Base-by-base conservation (phyloP, 2,888 invertebrate genomes). In the Euzophera pinguis region DNA sequence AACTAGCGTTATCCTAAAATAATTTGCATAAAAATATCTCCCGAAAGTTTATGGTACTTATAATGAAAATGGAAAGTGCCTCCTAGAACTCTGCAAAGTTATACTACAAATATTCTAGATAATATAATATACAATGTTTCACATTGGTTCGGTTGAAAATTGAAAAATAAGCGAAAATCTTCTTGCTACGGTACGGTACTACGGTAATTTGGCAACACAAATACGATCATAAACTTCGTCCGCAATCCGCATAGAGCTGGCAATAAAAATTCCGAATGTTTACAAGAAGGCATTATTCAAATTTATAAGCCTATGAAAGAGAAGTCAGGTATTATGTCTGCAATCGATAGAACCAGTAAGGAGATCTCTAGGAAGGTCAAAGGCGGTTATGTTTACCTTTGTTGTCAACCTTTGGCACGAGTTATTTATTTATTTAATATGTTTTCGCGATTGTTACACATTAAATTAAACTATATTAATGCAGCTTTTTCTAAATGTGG, bases 181-280 rank as follows among this genome's bases (percentile, higher is more conserved):
- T 48, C 54, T 13, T n/a, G 13, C 7, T 9, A 10, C 10, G 32
- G 32, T 32, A 32, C 10, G 32, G 29, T 13, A 29, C 32, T 32
- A 43, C 47, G 29, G 14, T 61, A 58, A 67, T 66, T 71, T 68
- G 71, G 65, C 61, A 65, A 65, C 57, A 60, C 62, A 64, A 56
- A 66, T 56, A 56, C 58, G 59, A 54, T 66, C 71, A 65, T 76
- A 76, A 71, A 71, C 54, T 64, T 67, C 58, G 56, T 54, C 59
- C 54, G 59, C 52, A 42, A 42, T n/a, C n/a, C n/a, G n/a, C n/a
- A n/a, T 57, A 62, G 64, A 62, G 55, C 60, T 53, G 47, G 65
- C 56, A 58, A 62, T 70, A 69, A 69, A n/a, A 67, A 62, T 62
- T 51, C 17, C 49, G 53, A 50, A 47, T 48, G 34, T 45, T 45